Conservation (phyloP, 2,888 invertebrate species). For the Polyommatus icarus region DNA sequence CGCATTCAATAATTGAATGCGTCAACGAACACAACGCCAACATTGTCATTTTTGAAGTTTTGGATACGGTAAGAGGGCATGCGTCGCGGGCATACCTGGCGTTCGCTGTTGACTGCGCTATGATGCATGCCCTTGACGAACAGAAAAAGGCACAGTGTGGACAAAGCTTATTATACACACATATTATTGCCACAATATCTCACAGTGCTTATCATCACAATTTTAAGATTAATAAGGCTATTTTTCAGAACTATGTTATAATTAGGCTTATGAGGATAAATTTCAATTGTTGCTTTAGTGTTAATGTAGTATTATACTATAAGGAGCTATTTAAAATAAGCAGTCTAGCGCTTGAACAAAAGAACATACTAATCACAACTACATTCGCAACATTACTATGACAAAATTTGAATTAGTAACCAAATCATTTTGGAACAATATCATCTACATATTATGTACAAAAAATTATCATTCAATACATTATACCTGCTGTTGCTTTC, state of each 20-base stretch:
- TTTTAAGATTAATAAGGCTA: constrained; percentile 10
- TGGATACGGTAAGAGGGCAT: no score
- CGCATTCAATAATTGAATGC: no score
- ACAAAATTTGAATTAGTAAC: background rate
- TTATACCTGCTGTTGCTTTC: no score
- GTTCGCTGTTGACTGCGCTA: no score
- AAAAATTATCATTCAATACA: no score
- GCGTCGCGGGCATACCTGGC: no score
- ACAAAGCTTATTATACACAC: no score
- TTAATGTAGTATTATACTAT: background rate
- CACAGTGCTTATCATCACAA: background rate
- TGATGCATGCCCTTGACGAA: no score
- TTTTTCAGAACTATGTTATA: background rate
- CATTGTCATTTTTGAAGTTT: no score
- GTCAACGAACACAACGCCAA: no score
- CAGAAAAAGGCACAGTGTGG: no score
- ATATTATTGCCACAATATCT: background rate
- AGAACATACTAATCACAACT: background rate
- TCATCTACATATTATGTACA: no score
- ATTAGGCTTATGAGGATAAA: background rate
- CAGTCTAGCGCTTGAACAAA: background rate
- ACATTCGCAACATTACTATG: background rate
- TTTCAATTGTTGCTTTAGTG: background rate
- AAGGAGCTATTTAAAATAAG: background rate
- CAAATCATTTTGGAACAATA: background rate